Evolutionary conservation across 2,888 invertebrate species (phyloP), one percentile per base, ranked within the genome.

Genomic region (Habrosyne pyritoides): DNA sequence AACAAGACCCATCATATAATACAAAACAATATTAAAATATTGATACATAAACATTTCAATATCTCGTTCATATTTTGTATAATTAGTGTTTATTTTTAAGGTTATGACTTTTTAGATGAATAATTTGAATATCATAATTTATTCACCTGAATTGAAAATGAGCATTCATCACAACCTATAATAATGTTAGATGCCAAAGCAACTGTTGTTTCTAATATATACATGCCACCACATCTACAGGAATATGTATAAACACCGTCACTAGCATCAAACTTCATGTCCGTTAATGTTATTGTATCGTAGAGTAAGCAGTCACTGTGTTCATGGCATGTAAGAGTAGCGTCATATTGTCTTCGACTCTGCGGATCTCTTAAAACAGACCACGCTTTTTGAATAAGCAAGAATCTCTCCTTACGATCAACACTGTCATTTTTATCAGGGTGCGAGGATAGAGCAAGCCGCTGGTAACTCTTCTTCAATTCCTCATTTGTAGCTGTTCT

Each of bases 81-180:
- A n/a, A n/a, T n/a, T n/a, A n/a, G n/a, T n/a, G n/a, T n/a, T n/a
- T n/a, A n/a, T n/a, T n/a, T n/a, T n/a, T n/a, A n/a, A n/a, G n/a
- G n/a, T n/a, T n/a, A n/a, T n/a, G n/a, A n/a, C n/a, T n/a, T n/a
- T n/a, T n/a, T n/a, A n/a, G n/a, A 30, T 10, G 18, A 46, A 46
- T 46, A 21, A 6, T 18, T 4, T 14, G 14, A 46, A 21, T 26
- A 14, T 42, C 28, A 52, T 10, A 42, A 30, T 52, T 21, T 52
- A 8, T 91, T 91, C 51, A 95, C 86, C 70, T 93, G 83, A 75
- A 96, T 94, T 70, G 94, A 93, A 82, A 96, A 94, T 52, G 96
- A 96, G 86, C 96, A 96, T 83, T 96, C 95, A 77, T 94, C 94
- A 87, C 96, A 96, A 66, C 93, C 94, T 67, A 95, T 91, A 67